Conservation (phyloP, 1,140 invertebrate genomes). For the Galendromus occidentalis region DNA sequence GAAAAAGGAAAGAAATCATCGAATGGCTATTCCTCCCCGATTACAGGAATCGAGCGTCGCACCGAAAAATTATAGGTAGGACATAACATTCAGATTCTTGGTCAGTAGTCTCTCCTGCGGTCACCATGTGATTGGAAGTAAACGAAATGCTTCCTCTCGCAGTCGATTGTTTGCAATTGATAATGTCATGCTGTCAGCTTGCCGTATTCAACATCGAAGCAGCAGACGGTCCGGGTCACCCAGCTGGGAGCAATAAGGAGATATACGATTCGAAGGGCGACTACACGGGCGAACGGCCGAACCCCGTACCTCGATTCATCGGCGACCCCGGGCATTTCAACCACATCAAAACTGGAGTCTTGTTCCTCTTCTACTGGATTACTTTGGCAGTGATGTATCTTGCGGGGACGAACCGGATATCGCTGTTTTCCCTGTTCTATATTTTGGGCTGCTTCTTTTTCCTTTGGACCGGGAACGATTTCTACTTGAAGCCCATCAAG, state of each 20-base stretch:
- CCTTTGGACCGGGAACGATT: conserved; percentile 89
- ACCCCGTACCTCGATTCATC: conserved; percentile 65
- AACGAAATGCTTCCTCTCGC: no score
- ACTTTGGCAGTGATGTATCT: conserved; percentile 82
- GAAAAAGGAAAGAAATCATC: conserved; percentile 2
- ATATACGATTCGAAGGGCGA: conserved; percentile 36
- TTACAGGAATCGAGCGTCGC: conserved; percentile 45
- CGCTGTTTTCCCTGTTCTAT: conserved; percentile 88
- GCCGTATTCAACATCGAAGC: conserved; percentile 63
- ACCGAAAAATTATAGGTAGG: conserved; percentile 62
- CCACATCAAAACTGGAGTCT: conserved; percentile 55
- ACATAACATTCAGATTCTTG: no score
- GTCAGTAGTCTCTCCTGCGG: conserved; percentile 31
- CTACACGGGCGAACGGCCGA: conserved; percentile 36
- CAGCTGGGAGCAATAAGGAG: conserved; percentile 53
- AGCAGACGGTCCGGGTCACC: conserved; percentile 34
- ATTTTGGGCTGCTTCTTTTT: conserved; percentile 84
- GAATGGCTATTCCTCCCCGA: conserved; percentile 80
- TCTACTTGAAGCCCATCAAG: conserved; percentile 56
- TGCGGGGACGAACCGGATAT: conserved; percentile 74
- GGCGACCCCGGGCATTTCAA: conserved; percentile 56
- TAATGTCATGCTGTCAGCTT: conserved; percentile 71
- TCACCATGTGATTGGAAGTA: conserved; percentile 8
- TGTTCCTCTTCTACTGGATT: conserved; percentile 79
- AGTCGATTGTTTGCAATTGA: conserved; percentile 71